Evolutionary conservation across 2,888 invertebrate species (phyloP), one percentile per base, ranked within the genome.

Genomic region (Helicoverpa assulta): DNA sequence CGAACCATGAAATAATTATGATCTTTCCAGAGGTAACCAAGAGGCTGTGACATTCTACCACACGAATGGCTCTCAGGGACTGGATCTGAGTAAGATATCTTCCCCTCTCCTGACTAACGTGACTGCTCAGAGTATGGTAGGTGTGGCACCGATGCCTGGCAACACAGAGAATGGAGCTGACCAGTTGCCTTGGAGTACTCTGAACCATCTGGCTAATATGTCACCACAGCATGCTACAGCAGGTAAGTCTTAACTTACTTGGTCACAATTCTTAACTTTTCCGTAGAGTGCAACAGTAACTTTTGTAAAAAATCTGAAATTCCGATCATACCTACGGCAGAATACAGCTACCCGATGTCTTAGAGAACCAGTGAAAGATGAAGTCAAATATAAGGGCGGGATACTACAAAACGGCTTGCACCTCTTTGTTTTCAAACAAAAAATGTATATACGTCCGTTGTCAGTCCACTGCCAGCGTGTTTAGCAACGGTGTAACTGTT

Each of bases 21-120:
- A 18, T 66, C n/a, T 65, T 85, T 83, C 4, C 67, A 94, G 94
- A 16, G 94, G 94, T 0, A 88, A 89, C 65, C 92, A 94, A 81
- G 94, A 94, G 74, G 85, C 93, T 10, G 77, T 95, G 8, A 93
- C 93, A 14, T 90, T 94, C 61, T 95, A 89, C 70, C 88, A 89
- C 19, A 89, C 86, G 37, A 94, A 94, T 63, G 94, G 94, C 0
- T 86, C 91, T 1, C 85, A 83, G 19, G 74, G 76, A 19, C 29
- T 94, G 18, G 92, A 94, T 70, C 77, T 95, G 61, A 89, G 88
- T 54, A 78, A 77, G 16, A 90, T 95, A 43, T 88, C 90, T 0
- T 74, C 85, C 14, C 93, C 94, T 0, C 72, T 95, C 40, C 54
- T 91, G 50, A 94, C 94, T 0, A 95, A 95, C 67, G 90, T 95